Base-by-base conservation (phyloP, 2,888 invertebrate species). In the Rosalia funebris region DNA sequence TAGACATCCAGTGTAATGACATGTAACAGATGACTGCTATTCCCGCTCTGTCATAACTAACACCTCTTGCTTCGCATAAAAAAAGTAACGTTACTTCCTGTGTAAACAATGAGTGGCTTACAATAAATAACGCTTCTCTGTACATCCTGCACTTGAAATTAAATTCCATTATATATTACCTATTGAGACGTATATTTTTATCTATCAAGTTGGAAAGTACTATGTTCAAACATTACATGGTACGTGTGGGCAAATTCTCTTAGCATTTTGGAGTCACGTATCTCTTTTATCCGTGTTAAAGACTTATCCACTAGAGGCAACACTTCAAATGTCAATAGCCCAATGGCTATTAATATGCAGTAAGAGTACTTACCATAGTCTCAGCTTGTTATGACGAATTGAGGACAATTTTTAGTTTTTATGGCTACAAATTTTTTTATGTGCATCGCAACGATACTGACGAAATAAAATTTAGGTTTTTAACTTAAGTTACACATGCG, bases 41-140 rank as follows among this genome's bases (percentile, higher is more conserved):
- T 25, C 3, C 25, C 25, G 3, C 25, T 25, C 25, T 7, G 25
- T 25, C 7, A n/a, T n/a, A n/a, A n/a, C n/a, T n/a, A n/a, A 7
- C 25, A 25, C 7, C 25, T 25, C 25, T n/a, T 7, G 14, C 31
- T 20, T 45, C 16, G 31, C 15, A 32, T 19, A 45, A 44, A 14
- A 14, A 42, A 11, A 42, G 42, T 42, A 42, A 42, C 32, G 32
- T 16, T 32, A 32, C 11, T 15, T 46, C 46, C 32, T 46, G 46
- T 46, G 46, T 46, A 32, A 46, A 46, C 32, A 46, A 46, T 46
- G 32, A 46, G 5, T 16, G 3, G n/a, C 14, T 16, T 45, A 25
- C 16, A 46, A 46, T 46, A 34, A 3, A 34, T n/a, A 11, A n/a
- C 11, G 11, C 34, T 34, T 34, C 34, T 34, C 10, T 7, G 34